phyloP scores from a whole-genome alignment of 2,797 vertebrate species.

The Muscicapa striata region DNA sequence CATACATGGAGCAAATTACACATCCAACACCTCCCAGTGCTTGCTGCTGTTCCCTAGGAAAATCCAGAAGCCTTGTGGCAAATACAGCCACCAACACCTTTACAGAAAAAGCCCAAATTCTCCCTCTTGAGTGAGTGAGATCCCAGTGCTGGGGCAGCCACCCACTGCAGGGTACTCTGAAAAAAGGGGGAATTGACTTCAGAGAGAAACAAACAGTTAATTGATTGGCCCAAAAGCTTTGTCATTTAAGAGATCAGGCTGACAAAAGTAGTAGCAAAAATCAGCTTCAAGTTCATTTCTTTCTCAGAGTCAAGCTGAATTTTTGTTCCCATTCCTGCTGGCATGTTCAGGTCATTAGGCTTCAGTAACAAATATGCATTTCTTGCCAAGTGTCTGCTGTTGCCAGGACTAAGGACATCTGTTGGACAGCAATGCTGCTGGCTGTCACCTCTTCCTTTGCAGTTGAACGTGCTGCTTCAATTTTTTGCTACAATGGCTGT shows the following conservation, averaged over 20 bases:
- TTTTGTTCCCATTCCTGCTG: not conserved
- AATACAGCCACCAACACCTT: not conserved
- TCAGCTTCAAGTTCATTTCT: not conserved
- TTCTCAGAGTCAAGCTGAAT: conserved; percentile 1
- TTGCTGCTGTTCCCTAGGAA: not conserved
- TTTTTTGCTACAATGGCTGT: not conserved
- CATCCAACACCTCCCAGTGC: not conserved
- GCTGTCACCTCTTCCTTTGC: not conserved
- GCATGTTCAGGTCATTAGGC: not conserved
- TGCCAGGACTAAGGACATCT: not conserved
- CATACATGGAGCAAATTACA: rapidly evolving
- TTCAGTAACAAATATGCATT: not conserved
- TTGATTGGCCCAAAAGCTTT: not conserved
- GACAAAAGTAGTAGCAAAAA: not conserved
- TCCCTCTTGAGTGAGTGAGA: not conserved
- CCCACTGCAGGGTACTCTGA: not conserved
- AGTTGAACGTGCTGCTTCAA: not conserved
- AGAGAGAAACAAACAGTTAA: not conserved
- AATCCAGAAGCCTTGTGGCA: not conserved
- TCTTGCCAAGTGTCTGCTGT: not conserved
- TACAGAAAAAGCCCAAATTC: not conserved
- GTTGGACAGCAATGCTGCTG: not conserved
- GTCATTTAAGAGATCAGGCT: not conserved
- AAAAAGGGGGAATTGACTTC: not conserved
- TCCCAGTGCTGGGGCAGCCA: rapidly evolving